Evolutionary conservation across 2,797 vertebrate genomes (phyloP), one percentile per base, ranked within the genome.

Genomic region (Heterohyrax brucei): DNA sequence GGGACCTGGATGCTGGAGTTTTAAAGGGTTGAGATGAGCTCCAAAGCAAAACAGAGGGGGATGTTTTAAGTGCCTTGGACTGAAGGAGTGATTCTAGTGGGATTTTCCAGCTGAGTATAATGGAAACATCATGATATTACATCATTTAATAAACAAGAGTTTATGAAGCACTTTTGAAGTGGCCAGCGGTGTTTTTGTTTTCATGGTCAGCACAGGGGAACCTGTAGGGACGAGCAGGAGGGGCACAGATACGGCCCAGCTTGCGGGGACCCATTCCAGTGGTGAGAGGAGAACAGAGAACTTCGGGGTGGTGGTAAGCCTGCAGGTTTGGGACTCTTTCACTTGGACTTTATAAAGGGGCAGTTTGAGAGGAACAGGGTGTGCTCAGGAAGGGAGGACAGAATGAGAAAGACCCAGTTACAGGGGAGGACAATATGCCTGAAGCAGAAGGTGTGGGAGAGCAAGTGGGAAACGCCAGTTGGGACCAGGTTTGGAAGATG

Each of bases 371-470:
- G 61, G 75, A 87, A 77, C 61, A 39, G 21, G n/a, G 13, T 46
- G 72, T 86, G 53, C 66, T 48, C 22, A 91, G 64, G 64, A 66
- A 64, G 80, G 80, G 50, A 75, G 68, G n/a, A 53, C 7, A 13
- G 68, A 62, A 19, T 5, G 30, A 46, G 70, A 75, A 64, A 56
- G 80, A 50, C 83, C 79, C 93, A 61, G 66, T 2, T 2, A 3
- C 6, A 8, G 79, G 48, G 77, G 87, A 61, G 61, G 80, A 56
- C 87, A 93, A 9, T 76, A 70, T 95, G 94, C 89, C 89, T 73
- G n/a, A 53, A 80, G 68, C 96, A 78, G n/a, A 82, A 91, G 50
- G 2, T 87, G 61, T 84, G 66, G 95, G 87, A 88, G 75, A 89
- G n/a, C 33, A 44, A 84, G 30, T 33, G 48, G 73, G 56, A n/a